These are phyloP conservation scores for Entelurus aequoreus DNA, from an alignment of 2,113 vertebrate species.

Conservation along the genomic window DNA sequence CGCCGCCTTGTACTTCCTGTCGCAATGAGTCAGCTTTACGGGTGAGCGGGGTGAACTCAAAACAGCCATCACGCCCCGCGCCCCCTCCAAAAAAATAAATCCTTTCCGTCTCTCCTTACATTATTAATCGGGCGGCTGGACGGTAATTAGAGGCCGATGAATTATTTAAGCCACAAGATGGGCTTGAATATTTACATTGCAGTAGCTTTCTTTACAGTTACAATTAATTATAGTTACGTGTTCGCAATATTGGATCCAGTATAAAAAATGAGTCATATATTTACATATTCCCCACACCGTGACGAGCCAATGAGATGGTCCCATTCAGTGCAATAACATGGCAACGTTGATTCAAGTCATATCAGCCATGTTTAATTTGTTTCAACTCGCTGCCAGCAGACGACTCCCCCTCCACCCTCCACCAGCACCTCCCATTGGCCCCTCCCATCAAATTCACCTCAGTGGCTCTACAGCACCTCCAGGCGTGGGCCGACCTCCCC, in stretches of 20 bases:
- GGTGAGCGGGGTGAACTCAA: conserved; percentile 5
- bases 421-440: conserved; percentile 7
- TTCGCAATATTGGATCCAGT: no score
- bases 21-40: conserved; percentile 51
- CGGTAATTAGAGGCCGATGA: conserved; percentile 6
- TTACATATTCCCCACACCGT: neutral
- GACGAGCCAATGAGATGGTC: no score
- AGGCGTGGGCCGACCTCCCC: conserved; percentile 49
- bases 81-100: neutral
- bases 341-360: conserved; percentile 3
- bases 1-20: conserved; percentile 36
- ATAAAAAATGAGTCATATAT: neutral
- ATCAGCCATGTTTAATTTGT: conserved; percentile 1
- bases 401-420: neutral
- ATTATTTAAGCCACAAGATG: neutral
- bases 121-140: conserved; percentile 5
- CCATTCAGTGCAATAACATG: neutral
- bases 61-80: neutral
- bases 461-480: conserved; percentile 19
- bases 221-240: no score
- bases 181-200: conserved; percentile 3
- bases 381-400: neutral
- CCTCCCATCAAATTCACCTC: conserved; percentile 21
- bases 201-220: neutral
- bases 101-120: neutral